Conservation (phyloP, 92 coral and sea anemone species). For the Desmophyllum pertusum region DNA sequence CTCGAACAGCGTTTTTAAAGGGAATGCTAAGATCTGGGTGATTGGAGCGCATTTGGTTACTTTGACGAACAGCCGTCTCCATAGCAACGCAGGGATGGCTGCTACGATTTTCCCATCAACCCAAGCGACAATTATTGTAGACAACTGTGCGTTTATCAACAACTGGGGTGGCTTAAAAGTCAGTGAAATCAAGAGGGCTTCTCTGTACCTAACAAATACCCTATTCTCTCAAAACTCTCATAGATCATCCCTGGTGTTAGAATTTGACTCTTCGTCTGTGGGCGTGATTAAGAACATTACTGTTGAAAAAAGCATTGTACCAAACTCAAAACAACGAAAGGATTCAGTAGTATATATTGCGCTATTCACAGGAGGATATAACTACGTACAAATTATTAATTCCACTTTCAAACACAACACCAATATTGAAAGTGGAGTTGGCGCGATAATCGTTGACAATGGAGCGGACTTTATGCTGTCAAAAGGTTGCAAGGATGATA, state of each 20-base stretch:
- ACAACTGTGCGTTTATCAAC: conserved; percentile 30
- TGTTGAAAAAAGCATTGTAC: conserved; percentile 2
- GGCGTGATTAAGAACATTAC: conserved; percentile 21
- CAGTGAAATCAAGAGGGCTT: background rate
- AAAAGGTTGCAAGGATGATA: conserved; percentile 9
- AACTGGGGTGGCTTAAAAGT: conserved; percentile 31
- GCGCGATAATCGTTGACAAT: conserved; percentile 35
- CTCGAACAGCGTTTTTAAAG: background rate
- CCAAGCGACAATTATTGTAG: background rate
- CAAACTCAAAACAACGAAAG: background rate
- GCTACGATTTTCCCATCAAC: conserved; percentile 1
- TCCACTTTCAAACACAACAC: conserved; percentile 14
- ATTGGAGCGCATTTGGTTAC: background rate
- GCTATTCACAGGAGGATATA: background rate
- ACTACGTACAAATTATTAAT: background rate
- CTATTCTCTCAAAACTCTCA: conserved; percentile 2
- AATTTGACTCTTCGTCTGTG: background rate
- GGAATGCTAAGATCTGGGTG: conserved; percentile 9
- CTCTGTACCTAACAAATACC: background rate
- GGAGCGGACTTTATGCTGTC: conserved; percentile 12
- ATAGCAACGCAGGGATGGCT: conserved; percentile 7
- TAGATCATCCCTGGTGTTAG: background rate
- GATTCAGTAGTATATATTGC: conserved; percentile 19
- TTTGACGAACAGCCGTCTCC: conserved; percentile 16
- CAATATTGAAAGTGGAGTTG: conserved; percentile 3